A percentile compares a stretch with the other conserved stretches of the same genome.
Evolutionary conservation across 2,888 invertebrate genomes (phyloP).

Genomic region (Cephus spinipes): DNA sequence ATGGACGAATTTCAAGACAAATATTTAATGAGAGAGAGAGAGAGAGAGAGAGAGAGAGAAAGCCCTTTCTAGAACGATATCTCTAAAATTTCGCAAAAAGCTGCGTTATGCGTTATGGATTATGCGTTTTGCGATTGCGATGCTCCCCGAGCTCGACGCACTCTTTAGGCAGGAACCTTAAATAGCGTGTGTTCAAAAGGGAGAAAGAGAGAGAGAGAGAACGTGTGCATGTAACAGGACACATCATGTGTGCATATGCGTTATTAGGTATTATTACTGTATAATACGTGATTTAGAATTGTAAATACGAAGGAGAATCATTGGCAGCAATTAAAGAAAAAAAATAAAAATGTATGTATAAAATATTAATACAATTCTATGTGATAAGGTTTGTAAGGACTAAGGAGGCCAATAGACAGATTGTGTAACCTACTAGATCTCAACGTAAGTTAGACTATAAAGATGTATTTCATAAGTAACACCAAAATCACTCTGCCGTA

Average conservation of each 20-base stretch:
- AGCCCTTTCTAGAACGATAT: not conserved
- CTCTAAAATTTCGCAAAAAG: not conserved
- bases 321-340: slow-evolving; percentile 49
- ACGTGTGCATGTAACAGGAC: slow-evolving; percentile 11
- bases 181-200: slow-evolving; percentile 11
- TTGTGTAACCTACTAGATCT: slow-evolving; percentile 64
- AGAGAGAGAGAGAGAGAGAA: slow-evolving; percentile 13
- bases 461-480: slow-evolving; percentile 58
- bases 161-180: not conserved
- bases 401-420: slow-evolving; percentile 54
- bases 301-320: slow-evolving; percentile 57
- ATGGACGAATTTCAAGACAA: not conserved
- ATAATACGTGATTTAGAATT: slow-evolving; percentile 61
- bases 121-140: not conserved
- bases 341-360: slow-evolving; percentile 48
- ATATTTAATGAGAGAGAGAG: slow-evolving; percentile 18
- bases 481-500: slow-evolving; percentile 63
- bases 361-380: slow-evolving; percentile 17
- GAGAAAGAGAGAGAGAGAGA: slow-evolving; percentile 23
- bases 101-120: not conserved
- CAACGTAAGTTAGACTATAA: slow-evolving; percentile 54
- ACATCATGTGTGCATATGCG: slow-evolving; percentile 8
- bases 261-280: slow-evolving; percentile 56
- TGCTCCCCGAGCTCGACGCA: not conserved
- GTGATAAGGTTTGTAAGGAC: slow-evolving; percentile 62